Conservation (phyloP, 2,888 invertebrate genomes). For the Elegia similella region DNA sequence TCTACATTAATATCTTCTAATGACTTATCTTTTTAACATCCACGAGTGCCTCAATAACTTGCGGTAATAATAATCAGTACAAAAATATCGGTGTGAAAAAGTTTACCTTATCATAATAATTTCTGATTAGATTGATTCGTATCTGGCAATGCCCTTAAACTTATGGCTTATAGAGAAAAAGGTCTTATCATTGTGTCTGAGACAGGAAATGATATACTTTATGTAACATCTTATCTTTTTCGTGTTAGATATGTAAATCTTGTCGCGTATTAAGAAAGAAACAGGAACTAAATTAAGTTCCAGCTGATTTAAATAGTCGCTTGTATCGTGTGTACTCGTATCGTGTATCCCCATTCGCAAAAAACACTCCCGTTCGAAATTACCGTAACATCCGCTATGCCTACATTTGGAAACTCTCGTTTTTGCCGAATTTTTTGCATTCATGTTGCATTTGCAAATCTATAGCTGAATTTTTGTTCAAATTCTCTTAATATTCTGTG, state of each 20-base stretch:
- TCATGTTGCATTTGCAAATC: constrained; percentile 14
- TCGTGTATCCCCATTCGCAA: constrained; percentile 31
- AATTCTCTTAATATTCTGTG: neutral
- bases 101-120: constrained; percentile 39
- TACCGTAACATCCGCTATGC: constrained; percentile 55
- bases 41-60: neutral
- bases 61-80: neutral
- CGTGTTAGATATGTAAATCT: neutral
- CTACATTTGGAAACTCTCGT: constrained; percentile 37
- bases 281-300: neutral
- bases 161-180: constrained; percentile 41
- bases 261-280: neutral
- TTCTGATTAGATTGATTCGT: constrained; percentile 57
- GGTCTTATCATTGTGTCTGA: constrained; percentile 54
- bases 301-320: constrained; percentile 29
- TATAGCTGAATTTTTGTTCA: neutral
- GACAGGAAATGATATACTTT: constrained; percentile 55
- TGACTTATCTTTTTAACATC: neutral
- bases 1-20: neutral
- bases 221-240: constrained; percentile 20
- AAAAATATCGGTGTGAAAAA: constrained; percentile 44
- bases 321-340: constrained; percentile 23
- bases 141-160: constrained; percentile 74
- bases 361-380: constrained; percentile 48
- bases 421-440: constrained; percentile 39